These are phyloP conservation scores for Troglohyphantes excavatus DNA, from an alignment of 2,888 invertebrate genomes.

Conservation along the genomic window DNA sequence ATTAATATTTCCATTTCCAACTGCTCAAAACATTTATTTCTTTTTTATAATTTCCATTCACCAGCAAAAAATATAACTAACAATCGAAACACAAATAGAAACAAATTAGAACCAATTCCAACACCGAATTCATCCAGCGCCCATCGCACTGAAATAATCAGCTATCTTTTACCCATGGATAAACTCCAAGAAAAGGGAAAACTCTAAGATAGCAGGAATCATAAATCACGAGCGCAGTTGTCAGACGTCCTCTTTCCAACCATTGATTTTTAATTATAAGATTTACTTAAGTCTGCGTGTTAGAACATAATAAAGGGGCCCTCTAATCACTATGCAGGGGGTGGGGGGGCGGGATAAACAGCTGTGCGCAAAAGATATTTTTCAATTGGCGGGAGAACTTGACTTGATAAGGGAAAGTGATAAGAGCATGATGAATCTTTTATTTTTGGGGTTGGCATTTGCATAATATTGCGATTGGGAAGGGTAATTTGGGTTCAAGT, in stretches of 20 bases:
- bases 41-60: too few relatives aligned
- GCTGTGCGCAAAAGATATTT: constrained; percentile 70
- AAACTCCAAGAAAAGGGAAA: background rate
- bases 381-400: constrained; percentile 7
- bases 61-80: too few relatives aligned
- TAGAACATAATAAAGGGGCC: constrained; percentile 60
- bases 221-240: constrained; percentile 50
- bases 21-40: too few relatives aligned
- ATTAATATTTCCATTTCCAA: too few relatives aligned
- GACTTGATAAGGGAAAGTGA: constrained; percentile 39
- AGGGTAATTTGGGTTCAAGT: background rate
- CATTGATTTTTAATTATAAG: constrained; percentile 74
- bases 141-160: too few relatives aligned
- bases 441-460: constrained; percentile 19
- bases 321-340: constrained; percentile 40
- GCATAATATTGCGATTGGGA: constrained; percentile 45
- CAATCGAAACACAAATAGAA: too few relatives aligned
- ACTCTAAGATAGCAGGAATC: background rate
- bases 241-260: background rate
- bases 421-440: constrained; percentile 29
- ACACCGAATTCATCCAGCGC: too few relatives aligned
- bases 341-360: background rate
- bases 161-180: background rate
- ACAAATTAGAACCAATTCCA: too few relatives aligned
- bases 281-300: constrained; percentile 67